Evolutionary conservation across 1,140 invertebrate genomes (phyloP).

Genomic region (Bombus balteatus): DNA sequence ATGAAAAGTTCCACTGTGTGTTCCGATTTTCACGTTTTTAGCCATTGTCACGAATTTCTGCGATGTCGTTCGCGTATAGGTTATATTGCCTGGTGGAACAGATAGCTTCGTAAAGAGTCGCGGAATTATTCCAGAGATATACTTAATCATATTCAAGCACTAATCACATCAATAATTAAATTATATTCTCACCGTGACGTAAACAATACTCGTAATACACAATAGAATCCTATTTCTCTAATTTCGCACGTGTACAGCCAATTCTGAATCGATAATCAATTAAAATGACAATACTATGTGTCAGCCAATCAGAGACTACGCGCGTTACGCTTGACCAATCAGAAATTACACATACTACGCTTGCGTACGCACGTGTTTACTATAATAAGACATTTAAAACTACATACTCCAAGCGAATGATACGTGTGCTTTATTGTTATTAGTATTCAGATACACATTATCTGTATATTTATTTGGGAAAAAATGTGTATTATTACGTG

Average conservation of each 20-base stretch:
- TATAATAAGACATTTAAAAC: no score
- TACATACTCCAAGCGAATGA: no score
- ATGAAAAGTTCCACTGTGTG: constrained; percentile 93
- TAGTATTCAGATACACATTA: not conserved
- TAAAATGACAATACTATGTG: not conserved
- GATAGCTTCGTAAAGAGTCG: not conserved
- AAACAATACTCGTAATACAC: not conserved
- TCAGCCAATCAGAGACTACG: not conserved
- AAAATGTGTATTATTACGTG: not conserved
- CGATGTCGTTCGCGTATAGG: not conserved
- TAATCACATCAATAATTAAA: not conserved
- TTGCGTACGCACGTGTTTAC: not conserved
- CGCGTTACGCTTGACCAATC: not conserved
- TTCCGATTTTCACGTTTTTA: constrained; percentile 86
- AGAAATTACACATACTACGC: not conserved
- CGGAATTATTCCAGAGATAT: not conserved
- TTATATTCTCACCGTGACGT: not conserved
- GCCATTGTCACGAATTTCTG: constrained; percentile 21
- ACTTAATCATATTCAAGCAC: not conserved
- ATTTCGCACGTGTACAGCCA: not conserved
- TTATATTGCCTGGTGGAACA: not conserved
- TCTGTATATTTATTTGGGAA: not conserved
- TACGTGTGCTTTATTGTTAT: no score
- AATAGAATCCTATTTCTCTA: not conserved
- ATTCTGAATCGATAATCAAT: no score